A percentile compares a stretch with the other conserved stretches of the same genome.
Conservation (phyloP, 2,797 vertebrate species). For the Toxotes lorentzi region DNA sequence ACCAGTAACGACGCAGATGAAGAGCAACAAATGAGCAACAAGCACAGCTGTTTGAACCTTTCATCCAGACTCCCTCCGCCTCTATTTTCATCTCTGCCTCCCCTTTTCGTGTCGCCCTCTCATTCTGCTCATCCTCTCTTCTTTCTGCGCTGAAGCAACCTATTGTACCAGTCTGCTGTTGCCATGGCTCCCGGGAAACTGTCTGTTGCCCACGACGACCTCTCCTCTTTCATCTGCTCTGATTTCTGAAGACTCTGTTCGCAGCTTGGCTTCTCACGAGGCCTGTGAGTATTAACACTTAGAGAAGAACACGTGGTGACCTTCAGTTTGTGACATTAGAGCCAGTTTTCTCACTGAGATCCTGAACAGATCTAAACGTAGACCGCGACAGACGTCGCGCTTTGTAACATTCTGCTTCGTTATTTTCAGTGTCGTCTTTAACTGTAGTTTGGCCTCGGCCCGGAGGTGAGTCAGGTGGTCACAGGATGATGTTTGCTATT, state of each 20-base stretch:
- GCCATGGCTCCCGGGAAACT: slow-evolving; percentile 79
- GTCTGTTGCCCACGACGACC: slow-evolving; percentile 72
- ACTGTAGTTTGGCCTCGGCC: not conserved
- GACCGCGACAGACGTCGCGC: not conserved
- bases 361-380: not conserved
- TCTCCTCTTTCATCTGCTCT: slow-evolving; percentile 60
- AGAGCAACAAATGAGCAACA: not conserved
- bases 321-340: slow-evolving; percentile 7
- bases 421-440: slow-evolving; percentile 27
- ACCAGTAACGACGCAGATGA: not conserved
- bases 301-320: slow-evolving; percentile 24
- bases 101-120: not conserved
- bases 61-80: slow-evolving; percentile 18
- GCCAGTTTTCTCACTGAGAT: not conserved
- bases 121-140: slow-evolving; percentile 20
- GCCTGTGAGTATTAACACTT: slow-evolving; percentile 13
- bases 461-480: not conserved
- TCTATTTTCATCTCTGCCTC: slow-evolving; percentile 29
- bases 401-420: slow-evolving; percentile 42
- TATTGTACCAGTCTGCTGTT: slow-evolving; percentile 78
- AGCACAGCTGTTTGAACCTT: slow-evolving; percentile 21
- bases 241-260: slow-evolving; percentile 47
- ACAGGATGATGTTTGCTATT: not conserved
- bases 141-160: slow-evolving; percentile 57
- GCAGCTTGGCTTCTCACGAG: slow-evolving; percentile 39